Evolutionary conservation across 2,113 vertebrate genomes (phyloP), one percentile per base, ranked within the genome.

Genomic region (Nesogale talazaci): DNA sequence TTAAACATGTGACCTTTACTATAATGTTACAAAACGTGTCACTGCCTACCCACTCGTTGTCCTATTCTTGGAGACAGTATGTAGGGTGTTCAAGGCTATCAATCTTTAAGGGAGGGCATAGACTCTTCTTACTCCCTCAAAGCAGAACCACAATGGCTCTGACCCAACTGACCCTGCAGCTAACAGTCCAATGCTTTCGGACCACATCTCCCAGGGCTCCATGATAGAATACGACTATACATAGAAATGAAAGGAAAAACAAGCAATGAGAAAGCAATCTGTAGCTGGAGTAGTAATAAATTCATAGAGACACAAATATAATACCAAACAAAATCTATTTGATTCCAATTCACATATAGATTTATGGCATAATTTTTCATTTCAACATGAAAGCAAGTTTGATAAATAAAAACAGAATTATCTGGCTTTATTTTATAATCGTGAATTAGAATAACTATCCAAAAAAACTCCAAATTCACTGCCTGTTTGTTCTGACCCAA

Each of bases 401-500:
- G 14, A 8, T 34, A 83, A 87, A 75, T 75, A 36, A n/a, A n/a
- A n/a, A 67, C 40, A 85, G 34, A 93, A 83, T 69, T 82, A 61
- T 61, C 38, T 57, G 10, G 6, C 63, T 79, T 90, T 77, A 46
- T 38, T 91, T 76, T 34, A 92, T 78, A 56, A 77, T 61, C 78
- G 42, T 59, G n/a, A 9, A 52, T 87, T 52, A 52, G 5, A 52
- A 12, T 52, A 52, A 52, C 46, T 52, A 52, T 52, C 46, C 46
- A 6, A 52, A 52, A 52, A 52, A 11, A 52, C 5, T 52, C 46
- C 46, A 52, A 52, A 52, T 52, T 52, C 46, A 52, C 46, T 52
- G 46, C 46, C 46, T 52, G 46, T 52, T 52, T 52, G 46, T 52
- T 52, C 46, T 52, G 46, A 9, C 46, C 46, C 46, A 52, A 12